Evolutionary conservation across 2,888 invertebrate genomes (phyloP).

Genomic region (Invenusta paracnida): DNA sequence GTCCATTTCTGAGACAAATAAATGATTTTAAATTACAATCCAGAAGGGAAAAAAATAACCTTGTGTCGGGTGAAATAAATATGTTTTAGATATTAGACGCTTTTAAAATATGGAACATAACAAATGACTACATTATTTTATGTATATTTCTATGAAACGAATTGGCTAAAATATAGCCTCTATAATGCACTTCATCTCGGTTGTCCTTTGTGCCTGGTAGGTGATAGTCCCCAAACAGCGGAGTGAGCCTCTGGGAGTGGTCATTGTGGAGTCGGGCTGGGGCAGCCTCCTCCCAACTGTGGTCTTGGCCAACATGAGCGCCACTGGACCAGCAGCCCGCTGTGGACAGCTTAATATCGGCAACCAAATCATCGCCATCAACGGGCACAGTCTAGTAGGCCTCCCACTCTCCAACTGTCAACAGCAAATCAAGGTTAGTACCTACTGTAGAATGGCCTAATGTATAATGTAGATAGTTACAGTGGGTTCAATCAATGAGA

Average conservation of each 20-base stretch:
- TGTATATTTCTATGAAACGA: too few relatives aligned
- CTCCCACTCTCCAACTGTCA: constrained; percentile 95
- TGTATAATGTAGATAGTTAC: too few relatives aligned
- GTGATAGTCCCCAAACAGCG: constrained; percentile 97
- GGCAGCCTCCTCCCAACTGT: constrained; percentile 99
- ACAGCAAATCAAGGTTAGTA: constrained; percentile 85
- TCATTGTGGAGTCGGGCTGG: constrained; percentile 99
- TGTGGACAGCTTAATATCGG: constrained; percentile 98
- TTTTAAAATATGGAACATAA: too few relatives aligned
- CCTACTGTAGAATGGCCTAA: too few relatives aligned
- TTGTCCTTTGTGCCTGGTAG: constrained; percentile 59
- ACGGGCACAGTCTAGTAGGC: constrained; percentile 94
- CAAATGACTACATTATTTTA: too few relatives aligned
- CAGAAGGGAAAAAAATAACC: too few relatives aligned
- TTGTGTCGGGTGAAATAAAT: too few relatives aligned
- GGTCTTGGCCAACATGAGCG: constrained; percentile 94
- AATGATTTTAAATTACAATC: too few relatives aligned
- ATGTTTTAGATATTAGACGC: too few relatives aligned
- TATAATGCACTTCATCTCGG: background rate
- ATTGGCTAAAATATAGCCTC: too few relatives aligned
- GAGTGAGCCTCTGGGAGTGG: constrained; percentile 93
- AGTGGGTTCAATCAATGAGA: too few relatives aligned
- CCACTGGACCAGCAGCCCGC: constrained; percentile 90
- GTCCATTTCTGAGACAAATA: too few relatives aligned
- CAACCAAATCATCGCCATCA: constrained; percentile 97